Base-by-base conservation (phyloP, 1,140 invertebrate species). In the Orius laevigatus region DNA sequence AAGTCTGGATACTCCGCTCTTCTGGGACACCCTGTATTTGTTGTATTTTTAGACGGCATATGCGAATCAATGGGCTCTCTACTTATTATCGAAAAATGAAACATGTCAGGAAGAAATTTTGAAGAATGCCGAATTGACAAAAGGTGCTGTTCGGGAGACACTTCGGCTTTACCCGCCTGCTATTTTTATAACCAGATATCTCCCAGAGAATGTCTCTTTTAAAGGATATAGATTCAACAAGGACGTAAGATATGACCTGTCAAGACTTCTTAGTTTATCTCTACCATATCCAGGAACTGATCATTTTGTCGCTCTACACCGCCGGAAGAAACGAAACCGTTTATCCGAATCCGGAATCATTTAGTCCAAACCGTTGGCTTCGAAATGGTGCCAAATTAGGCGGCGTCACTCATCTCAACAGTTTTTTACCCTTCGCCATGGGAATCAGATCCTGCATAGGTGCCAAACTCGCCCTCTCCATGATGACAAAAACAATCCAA, bases 161-260 rank as follows among this genome's bases (percentile, higher is more conserved):
- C 66, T 93, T 54, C 70, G 90, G 49, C 60, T 92, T 6, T 89
- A 88, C 67, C 88, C 88, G 2, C 79, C 84, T 9, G 86, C 86
- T 1, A 78, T 86, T 36, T 91, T 92, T 62, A 64, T 91, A 18
- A 81, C 83, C 16, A 69, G 88, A 62, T 74, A 78, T 55, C 55
- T 87, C 40, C 68, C 76, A 0, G 65, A 76, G 51, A 73, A 83
- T 53, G 63, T 68, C 3, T 55, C 63, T 5, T 62, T 90, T 14
- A 72, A 66, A 41, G 70, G 70, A 4, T 86, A 83, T 63, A 59
- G 62, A 15, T 67, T 90, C 32, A 66, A 74, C 8, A 70, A 74
- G 58, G 72, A 74, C 58, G 83, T 87, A 70, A 74, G 73, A 15
- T 33, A 16, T n/a, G n/a, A n/a, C n/a, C n/a, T n/a, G n/a, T n/a